Evolutionary conservation across 2,888 invertebrate species (phyloP), one percentile per base, ranked within the genome.

Genomic region (Thumatha senex): DNA sequence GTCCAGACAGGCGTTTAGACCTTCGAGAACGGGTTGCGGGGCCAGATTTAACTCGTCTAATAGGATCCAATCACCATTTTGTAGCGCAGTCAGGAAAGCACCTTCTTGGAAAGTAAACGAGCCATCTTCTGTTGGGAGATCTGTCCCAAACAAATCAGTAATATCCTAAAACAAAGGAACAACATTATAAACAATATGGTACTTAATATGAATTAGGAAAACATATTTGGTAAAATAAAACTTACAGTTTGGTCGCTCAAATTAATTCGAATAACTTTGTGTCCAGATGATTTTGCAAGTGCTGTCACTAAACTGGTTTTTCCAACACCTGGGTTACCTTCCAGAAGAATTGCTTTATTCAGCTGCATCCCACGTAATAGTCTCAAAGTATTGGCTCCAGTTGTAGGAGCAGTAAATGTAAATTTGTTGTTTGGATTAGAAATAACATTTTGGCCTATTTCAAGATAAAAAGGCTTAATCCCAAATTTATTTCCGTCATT

Each of bases 21-120:
- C 99, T 92, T 99, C 99, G 11, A 99, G 90, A 0, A 99, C 99
- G 0, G 99, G 97, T 82, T 99, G 99, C 0, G 99, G 98, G 0
- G 99, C 99, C 59, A 99, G 92, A 92, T 99, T 99, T 61, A 99
- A 91, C 92, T 99, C 99, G 82, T 99, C 99, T 24, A 99, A 90
- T 14, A 99, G 92, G 66, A 99, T 96, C 99, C 99, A 99, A 68
- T 98, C 95, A 10, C 98, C 97, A 44, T 95, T 94, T 87, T 97
- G 97, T 15, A 99, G 92, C 0, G 99, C 99, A 52, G 95, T 95
- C 36, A 99, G 88, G 55, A 99, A 94, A 0, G 99, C 99, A 0
- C 99, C 99, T 88, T 99, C 99, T 72, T 96, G 94, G 97, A 99
- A 99, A 1, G 95, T 94, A 90, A 99, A 99, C 65, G 96, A 94